Conservation (phyloP, 2,888 invertebrate species). For the Dicycla oo region DNA sequence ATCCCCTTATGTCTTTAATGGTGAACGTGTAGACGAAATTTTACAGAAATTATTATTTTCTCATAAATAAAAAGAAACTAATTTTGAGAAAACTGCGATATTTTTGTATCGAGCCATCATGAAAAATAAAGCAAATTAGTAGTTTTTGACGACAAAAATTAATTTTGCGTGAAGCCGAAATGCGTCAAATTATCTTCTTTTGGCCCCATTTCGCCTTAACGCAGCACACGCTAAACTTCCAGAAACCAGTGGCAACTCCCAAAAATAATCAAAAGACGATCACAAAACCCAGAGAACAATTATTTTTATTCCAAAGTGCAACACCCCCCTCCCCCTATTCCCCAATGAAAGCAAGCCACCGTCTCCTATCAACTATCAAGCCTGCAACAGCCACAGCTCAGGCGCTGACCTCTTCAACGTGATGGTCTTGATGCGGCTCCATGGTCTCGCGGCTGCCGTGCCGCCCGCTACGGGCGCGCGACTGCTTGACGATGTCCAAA, state of each 20-base stretch:
- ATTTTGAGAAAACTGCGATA: too few relatives aligned
- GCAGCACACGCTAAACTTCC: not conserved
- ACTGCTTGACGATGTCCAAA: slow-evolving; percentile 97
- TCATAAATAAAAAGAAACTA: too few relatives aligned
- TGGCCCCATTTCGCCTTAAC: too few relatives aligned
- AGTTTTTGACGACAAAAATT: too few relatives aligned
- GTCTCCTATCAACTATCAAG: slow-evolving; percentile 5
- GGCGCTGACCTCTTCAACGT: slow-evolving; percentile 92
- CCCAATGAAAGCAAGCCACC: slow-evolving; percentile 52
- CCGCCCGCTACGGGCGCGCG: slow-evolving; percentile 94
- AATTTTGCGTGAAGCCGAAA: too few relatives aligned
- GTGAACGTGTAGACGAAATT: too few relatives aligned
- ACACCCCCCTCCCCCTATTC: not conserved
- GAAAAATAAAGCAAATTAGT: too few relatives aligned
- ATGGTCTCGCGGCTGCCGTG: slow-evolving; percentile 93
- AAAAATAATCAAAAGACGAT: not conserved
- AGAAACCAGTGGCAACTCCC: slow-evolving; percentile 3
- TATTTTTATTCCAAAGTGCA: not conserved
- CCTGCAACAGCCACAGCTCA: slow-evolving; percentile 23
- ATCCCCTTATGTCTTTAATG: too few relatives aligned
- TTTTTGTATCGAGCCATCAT: too few relatives aligned
- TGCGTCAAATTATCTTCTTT: too few relatives aligned
- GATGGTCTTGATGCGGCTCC: slow-evolving; percentile 93
- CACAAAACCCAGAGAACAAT: not conserved
- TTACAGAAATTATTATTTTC: too few relatives aligned